Conservation (phyloP, 2,888 invertebrate genomes). For the Eurytoma californica region DNA sequence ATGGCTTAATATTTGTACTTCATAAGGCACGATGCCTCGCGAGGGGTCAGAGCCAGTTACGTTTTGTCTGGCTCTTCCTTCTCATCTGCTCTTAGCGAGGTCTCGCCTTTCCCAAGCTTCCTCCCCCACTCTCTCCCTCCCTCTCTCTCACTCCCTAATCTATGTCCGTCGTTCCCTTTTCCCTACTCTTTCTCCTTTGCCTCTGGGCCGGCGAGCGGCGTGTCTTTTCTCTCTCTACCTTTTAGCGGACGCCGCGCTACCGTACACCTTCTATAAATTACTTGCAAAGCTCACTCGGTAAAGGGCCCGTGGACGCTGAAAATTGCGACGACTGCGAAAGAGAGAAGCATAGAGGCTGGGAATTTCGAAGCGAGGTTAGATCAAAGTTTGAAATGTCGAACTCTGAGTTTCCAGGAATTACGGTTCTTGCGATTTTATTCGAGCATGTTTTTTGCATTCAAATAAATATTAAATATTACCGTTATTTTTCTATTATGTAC, state of each 20-base stretch:
- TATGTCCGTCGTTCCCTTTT: slow-evolving; percentile 40
- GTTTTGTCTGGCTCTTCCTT: slow-evolving; percentile 56
- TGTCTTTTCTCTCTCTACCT: slow-evolving; percentile 41
- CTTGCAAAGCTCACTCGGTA: slow-evolving; percentile 34
- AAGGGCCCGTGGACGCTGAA: slow-evolving; percentile 22
- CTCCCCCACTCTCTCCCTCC: slow-evolving; percentile 30
- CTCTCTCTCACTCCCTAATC: slow-evolving; percentile 22
- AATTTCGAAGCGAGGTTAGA: not conserved
- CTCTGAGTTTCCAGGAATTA: too few species aligned
- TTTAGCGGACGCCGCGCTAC: slow-evolving; percentile 40
- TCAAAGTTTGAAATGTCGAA: too few species aligned
- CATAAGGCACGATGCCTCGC: slow-evolving; percentile 60
- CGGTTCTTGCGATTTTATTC: too few species aligned
- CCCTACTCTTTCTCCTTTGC: slow-evolving; percentile 31
- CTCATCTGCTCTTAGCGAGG: slow-evolving; percentile 49
- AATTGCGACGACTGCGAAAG: slow-evolving; percentile 28
- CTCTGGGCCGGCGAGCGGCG: slow-evolving; percentile 26
- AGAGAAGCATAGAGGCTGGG: slow-evolving; percentile 23
- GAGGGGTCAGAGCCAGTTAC: slow-evolving; percentile 66
- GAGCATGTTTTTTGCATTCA: too few species aligned
- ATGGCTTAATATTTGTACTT: slow-evolving; percentile 29
- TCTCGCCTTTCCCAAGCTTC: slow-evolving; percentile 56
- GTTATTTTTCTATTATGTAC: too few species aligned
- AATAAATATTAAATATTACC: too few species aligned
- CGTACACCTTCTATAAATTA: slow-evolving; percentile 55